Evolutionary conservation across 2,888 invertebrate species (phyloP).

Genomic region (Perithous albicinctus): DNA sequence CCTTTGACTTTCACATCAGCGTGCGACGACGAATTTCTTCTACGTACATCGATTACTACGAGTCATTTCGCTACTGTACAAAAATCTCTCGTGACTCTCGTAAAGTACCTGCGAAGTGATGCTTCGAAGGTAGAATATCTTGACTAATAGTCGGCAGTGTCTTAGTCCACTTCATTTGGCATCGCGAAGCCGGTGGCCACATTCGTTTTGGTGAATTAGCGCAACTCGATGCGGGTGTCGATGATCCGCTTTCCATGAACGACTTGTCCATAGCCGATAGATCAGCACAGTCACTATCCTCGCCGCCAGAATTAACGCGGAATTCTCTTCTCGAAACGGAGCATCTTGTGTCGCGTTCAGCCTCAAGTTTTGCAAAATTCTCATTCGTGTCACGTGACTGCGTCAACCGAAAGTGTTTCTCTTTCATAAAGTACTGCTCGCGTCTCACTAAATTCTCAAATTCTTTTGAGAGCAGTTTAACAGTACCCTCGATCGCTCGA

Average conservation of each 20-base stretch:
- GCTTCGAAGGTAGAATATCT: conserved; percentile 80
- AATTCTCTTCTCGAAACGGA: conserved; percentile 83
- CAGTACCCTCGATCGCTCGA: conserved; percentile 81
- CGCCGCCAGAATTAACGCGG: conserved; percentile 87
- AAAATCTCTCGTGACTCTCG: conserved; percentile 25
- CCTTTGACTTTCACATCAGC: conserved; percentile 44
- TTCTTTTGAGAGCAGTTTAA: conserved; percentile 80
- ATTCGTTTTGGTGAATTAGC: conserved; percentile 88
- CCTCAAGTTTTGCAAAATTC: conserved; percentile 78
- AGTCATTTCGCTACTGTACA: conserved; percentile 48
- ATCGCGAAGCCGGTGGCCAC: conserved; percentile 83
- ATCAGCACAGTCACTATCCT: conserved; percentile 86
- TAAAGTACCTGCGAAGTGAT: conserved; percentile 81
- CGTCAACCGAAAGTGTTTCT: conserved; percentile 72
- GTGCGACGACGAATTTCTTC: conserved; percentile 63
- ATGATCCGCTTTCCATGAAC: conserved; percentile 85
- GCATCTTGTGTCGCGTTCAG: conserved; percentile 77
- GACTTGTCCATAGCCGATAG: conserved; percentile 79
- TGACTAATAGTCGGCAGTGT: conserved; percentile 85
- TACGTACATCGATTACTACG: conserved; percentile 59
- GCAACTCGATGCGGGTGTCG: conserved; percentile 88
- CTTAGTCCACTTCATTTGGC: conserved; percentile 85
- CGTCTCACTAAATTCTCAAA: conserved; percentile 80
- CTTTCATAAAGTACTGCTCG: conserved; percentile 78
- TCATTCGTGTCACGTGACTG: conserved; percentile 72